Base-by-base conservation (phyloP, 2,888 invertebrate species). In the Cheilosia pagana region DNA sequence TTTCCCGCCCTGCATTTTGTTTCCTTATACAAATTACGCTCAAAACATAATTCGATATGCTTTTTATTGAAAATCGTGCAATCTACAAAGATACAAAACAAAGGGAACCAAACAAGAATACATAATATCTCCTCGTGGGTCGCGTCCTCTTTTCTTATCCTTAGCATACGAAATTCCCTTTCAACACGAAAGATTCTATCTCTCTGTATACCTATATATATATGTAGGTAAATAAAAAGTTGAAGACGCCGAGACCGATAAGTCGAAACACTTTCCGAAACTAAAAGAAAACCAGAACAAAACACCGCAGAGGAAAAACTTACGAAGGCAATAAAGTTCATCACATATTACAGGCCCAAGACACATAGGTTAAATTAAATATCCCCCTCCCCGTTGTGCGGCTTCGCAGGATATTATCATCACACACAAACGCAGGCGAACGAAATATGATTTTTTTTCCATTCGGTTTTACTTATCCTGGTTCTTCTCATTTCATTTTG, bases 391-490 rank as follows among this genome's bases (percentile, higher is more conserved):
- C n/a, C 57, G 43, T 19, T 35, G 2, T 16, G n/a, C 7, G 12
- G 12, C 3, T 28, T 28, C 39, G 35, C 21, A 7, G 43, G 76
- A 60, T 76, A 57, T 67, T 67, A 53, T 68, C 76, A 68, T 63
- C 62, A 45, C 12, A 10, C 50, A 21, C 19, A 45, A 21, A 35
- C 57, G 43, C 14, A 39, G n/a, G 63, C 52, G 52, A 59, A 16
- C 52, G 43, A 60, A 68, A 67, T 60, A 76, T 67, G 43, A 76
- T 68, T 60, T 60, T 68, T 76, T 76, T 76, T 76, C 59, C 59
- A 67, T 67, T 76, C 52, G 28, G 50, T 50, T 65, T 25, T 65
- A 19, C 71, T 39, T 39, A 71, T 21, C 21, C 57, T 23, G 19
- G n/a, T 25, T 35, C 25, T 7, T 23, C 4, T 16, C 59, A 7